These are phyloP conservation scores for Nasonia vitripennis DNA, from an alignment of 1,140 invertebrate genomes.

Conservation along the genomic window DNA sequence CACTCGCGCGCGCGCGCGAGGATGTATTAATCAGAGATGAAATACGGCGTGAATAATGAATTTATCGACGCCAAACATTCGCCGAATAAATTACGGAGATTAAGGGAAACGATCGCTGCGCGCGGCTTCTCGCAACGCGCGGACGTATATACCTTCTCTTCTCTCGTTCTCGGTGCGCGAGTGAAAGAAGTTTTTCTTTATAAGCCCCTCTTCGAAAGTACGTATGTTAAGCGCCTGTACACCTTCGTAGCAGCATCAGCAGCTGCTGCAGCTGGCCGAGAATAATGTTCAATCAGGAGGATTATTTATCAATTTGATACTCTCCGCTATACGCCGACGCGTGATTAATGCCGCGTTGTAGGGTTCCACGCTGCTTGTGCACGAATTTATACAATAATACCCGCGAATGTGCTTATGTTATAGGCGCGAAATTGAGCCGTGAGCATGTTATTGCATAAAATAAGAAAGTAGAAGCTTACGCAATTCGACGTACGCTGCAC, in stretches of 20 bases:
- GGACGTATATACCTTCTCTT: not conserved
- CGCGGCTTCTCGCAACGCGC: not conserved
- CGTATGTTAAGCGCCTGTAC: constrained; percentile 6
- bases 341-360: not conserved
- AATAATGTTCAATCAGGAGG: not conserved
- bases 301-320: constrained; percentile 25
- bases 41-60: constrained; percentile 39
- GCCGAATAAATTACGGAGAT: constrained; percentile 33
- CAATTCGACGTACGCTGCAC: not conserved
- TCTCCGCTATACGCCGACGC: not conserved
- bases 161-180: not conserved
- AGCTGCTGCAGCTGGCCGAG: not conserved
- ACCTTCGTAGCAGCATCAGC: not conserved
- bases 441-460: constrained; percentile 4
- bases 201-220: not conserved
- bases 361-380: too few species aligned
- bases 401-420: not conserved
- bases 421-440: constrained; percentile 6
- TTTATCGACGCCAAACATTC: constrained; percentile 27
- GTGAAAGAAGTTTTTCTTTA: not conserved
- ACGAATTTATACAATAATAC: not conserved
- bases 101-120: constrained; percentile 23
- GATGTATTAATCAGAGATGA: constrained; percentile 44
- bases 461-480: not conserved
- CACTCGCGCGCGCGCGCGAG: not conserved